Base-by-base conservation (phyloP, 1,140 invertebrate species). In the Camponotus floridanus region DNA sequence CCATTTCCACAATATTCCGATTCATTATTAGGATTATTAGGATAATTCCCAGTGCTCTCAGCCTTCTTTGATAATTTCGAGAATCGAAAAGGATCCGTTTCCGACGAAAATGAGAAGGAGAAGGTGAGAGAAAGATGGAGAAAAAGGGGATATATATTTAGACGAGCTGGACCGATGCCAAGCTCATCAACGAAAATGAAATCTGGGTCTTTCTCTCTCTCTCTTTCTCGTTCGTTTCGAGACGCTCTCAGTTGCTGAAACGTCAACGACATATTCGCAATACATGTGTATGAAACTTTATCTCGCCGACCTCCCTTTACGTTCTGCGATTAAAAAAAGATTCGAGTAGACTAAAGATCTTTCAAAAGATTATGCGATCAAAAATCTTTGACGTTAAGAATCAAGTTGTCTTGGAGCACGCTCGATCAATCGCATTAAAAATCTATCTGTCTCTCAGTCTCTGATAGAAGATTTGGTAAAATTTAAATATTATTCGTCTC, bases 181-280 rank as follows among this genome's bases (percentile, higher is more conserved):
- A 95, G 93, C 94, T 95, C 94, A 94, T 95, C 94, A 95, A 94
- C 94, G 92, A 94, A 95, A 95, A 94, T 95, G 93, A 95, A 95
- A 95, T 95, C 94, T 95, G 93, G 94, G 94, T 94, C 94, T 94
- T 91, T 92, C 92, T 88, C 85, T 89, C 74, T 80, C n/a, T 31
- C 80, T 87, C 33, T 71, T 51, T 62, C 81, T 88, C 51, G n/a
- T 55, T 78, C 79, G 57, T 79, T 78, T 39, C 55, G 68, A 55
- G 42, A 55, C 45, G 18, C 31, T 80, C 71, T 80, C 57, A 48
- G 61, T 65, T 76, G 74, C 87, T 88, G 73, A 91, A 90, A 88
- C 80, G 84, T 89, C 87, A 65, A 73, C 67, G 59, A 86, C 83
- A 26, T 73, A 39, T 65, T 78, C 71, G 70, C 88, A 86, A 90